Conservation (phyloP, 64 coral and sea anemone genomes). For the Actinia tenebrosa region DNA sequence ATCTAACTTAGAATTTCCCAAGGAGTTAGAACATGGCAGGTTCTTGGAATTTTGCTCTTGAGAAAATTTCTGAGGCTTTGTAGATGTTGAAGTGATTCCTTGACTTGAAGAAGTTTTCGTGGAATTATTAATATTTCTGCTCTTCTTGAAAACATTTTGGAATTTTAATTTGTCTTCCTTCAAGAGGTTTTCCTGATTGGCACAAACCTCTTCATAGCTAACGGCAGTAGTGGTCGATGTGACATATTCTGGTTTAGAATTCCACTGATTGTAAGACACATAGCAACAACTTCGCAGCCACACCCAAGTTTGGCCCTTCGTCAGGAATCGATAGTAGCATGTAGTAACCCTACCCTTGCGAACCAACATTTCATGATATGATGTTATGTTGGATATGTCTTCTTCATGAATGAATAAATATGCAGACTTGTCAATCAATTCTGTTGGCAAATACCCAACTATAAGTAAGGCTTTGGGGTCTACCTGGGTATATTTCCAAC, state of each 20-base stretch:
- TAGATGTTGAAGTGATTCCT: neutral
- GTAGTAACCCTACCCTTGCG: conserved; percentile 35
- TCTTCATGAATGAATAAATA: conserved; percentile 36
- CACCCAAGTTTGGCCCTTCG: conserved; percentile 86
- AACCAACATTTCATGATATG: conserved; percentile 41
- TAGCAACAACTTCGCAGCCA: conserved; percentile 68
- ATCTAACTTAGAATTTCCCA: neutral
- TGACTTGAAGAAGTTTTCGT: neutral
- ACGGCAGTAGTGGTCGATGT: conserved; percentile 49
- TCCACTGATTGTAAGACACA: conserved; percentile 96
- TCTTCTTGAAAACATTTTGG: neutral
- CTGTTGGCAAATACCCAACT: conserved; percentile 29
- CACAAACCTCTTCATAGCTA: conserved; percentile 34
- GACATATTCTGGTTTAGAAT: conserved; percentile 90
- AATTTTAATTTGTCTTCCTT: conserved; percentile 4
- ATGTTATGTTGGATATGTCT: conserved; percentile 23
- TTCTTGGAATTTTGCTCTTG: neutral
- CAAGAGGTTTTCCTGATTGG: conserved; percentile 24
- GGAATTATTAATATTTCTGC: neutral
- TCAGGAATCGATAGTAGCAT: conserved; percentile 69
- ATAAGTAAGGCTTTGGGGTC: conserved; percentile 20
- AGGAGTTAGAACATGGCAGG: neutral
- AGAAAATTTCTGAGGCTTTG: neutral
- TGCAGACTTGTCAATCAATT: conserved; percentile 29
- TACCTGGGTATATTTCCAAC: conserved; percentile 37